A percentile compares a stretch with the other conserved stretches of the same genome.
These are phyloP conservation scores for Lycaon pictus DNA, from an alignment of 2,113 vertebrate genomes.

Conservation along the genomic window DNA sequence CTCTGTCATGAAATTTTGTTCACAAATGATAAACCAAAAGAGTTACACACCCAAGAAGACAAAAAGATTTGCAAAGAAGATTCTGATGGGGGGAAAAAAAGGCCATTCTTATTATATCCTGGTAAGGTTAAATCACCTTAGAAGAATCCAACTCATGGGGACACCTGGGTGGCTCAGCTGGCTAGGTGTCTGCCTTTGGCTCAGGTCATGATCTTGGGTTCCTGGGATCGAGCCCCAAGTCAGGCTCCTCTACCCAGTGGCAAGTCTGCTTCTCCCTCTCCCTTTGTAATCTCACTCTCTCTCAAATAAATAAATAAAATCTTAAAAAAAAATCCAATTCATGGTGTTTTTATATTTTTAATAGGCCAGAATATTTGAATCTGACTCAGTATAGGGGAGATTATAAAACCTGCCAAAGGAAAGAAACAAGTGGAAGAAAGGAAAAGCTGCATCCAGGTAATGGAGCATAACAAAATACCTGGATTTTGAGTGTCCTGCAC, in stretches of 20 bases:
- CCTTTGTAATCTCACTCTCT: no score
- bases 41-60: background rate
- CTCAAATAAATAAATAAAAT: no score
- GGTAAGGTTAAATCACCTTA: background rate
- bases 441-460: background rate
- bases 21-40: background rate
- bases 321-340: no score
- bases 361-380: background rate
- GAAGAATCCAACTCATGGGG: background rate
- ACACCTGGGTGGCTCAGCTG: no score
- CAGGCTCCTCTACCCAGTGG: no score
- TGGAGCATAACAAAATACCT: background rate
- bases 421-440: background rate
- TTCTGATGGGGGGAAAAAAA: background rate
- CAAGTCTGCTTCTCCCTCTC: no score
- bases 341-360: background rate
- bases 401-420: background rate
- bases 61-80: background rate
- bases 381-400: background rate
- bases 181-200: no score
- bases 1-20: background rate
- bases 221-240: no score
- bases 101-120: no score
- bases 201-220: no score
- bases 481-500: background rate